Conservation (phyloP, 2,113 vertebrate species). For the Zosterops hypoxanthus region DNA sequence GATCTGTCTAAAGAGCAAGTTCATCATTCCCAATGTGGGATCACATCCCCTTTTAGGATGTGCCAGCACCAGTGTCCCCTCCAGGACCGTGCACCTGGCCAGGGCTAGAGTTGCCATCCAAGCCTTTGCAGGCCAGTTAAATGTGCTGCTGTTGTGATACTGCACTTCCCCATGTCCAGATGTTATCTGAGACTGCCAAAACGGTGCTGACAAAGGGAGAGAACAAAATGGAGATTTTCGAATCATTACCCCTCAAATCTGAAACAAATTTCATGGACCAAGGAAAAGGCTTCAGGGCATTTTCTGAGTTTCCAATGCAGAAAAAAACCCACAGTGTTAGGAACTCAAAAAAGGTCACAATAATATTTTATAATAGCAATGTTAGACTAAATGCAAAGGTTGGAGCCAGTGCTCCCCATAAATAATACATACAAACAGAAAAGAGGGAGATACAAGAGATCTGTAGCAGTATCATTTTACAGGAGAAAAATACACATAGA, state of each 20-base stretch:
- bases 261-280: constrained; percentile 32
- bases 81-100: rapidly evolving
- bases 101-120: not conserved
- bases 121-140: not conserved
- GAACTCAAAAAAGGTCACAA: constrained; percentile 7
- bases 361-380: constrained; percentile 21
- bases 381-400: not conserved
- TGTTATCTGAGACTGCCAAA: not conserved
- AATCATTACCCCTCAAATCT: constrained; percentile 39
- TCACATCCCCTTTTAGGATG: not conserved
- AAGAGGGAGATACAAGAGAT: not conserved
- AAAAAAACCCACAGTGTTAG: not conserved
- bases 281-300: not conserved
- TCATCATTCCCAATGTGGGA: not conserved
- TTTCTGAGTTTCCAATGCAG: constrained; percentile 20
- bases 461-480: not conserved
- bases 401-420: not conserved
- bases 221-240: constrained; percentile 6
- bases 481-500: not conserved
- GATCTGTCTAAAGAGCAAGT: rapidly evolving
- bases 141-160: not conserved
- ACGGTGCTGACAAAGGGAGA: not conserved
- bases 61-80: rapidly evolving
- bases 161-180: not conserved
- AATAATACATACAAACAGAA: constrained; percentile 19